Percentiles rank a stretch among this genome's conserved stretches.
phyloP scores from a whole-genome alignment of 2,113 vertebrate species.

The Phyllostomus hastatus region DNA sequence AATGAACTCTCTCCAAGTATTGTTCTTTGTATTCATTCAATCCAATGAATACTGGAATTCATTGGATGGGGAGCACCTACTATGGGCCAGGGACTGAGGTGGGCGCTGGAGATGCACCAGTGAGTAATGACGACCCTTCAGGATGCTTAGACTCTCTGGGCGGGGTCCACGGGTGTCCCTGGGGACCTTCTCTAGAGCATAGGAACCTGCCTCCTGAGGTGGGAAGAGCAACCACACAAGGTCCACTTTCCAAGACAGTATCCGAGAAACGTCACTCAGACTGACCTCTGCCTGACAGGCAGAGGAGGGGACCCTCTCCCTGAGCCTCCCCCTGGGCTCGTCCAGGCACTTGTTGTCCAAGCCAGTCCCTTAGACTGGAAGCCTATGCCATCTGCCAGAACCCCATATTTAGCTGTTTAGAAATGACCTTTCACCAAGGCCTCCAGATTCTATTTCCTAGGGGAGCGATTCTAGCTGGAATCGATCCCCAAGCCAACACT shows the following conservation, averaged over 20 bases:
- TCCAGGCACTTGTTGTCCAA: not conserved
- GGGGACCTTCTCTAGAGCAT: not conserved
- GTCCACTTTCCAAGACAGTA: not conserved
- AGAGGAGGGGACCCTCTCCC: too few relatives aligned
- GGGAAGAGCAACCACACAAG: not conserved
- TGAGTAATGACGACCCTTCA: too few relatives aligned
- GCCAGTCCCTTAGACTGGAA: not conserved
- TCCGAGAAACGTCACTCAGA: not conserved
- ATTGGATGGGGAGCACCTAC: too few relatives aligned
- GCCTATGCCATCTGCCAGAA: not conserved
- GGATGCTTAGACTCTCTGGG: not conserved
- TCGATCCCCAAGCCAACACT: not conserved
- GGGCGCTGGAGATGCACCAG: not conserved
- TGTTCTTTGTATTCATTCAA: not conserved
- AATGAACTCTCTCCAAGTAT: not conserved
- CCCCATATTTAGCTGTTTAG: not conserved
- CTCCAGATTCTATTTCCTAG: not conserved
- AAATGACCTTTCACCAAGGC: not conserved
- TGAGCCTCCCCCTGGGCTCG: not conserved
- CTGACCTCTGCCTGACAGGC: not conserved
- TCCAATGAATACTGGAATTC: not conserved
- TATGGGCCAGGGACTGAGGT: not conserved
- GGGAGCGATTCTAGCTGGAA: not conserved
- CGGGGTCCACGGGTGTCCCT: rapidly evolving
- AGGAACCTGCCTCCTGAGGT: too few relatives aligned